phyloP scores from a whole-genome alignment of 1,140 invertebrate species.

The Caenorhabditis tropicalis region DNA sequence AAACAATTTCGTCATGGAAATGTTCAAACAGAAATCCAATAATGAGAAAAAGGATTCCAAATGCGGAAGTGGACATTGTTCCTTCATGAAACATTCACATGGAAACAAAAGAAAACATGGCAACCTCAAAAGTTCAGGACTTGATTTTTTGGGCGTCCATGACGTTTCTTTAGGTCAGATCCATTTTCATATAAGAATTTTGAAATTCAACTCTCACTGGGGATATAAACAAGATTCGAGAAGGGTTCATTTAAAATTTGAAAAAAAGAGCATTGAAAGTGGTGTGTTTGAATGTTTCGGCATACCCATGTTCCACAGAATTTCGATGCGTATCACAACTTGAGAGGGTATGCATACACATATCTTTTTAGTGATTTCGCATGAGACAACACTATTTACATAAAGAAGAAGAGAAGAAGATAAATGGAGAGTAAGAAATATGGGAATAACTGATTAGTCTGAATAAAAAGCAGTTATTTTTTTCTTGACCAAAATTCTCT shows the following conservation, averaged over 20 bases:
- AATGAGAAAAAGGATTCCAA: no score
- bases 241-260: neutral
- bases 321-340: slow-evolving; percentile 28
- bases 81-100: neutral
- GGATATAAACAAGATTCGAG: neutral
- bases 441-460: neutral
- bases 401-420: slow-evolving; percentile 6
- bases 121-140: neutral
- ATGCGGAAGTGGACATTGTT: neutral
- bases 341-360: slow-evolving; percentile 16
- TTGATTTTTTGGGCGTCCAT: neutral
- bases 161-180: no score
- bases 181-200: no score
- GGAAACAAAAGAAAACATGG: neutral
- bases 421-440: neutral
- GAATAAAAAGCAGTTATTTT: neutral
- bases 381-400: slow-evolving; percentile 35
- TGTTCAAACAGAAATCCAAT: no score
- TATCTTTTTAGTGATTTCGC: slow-evolving; percentile 38
- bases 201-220: neutral
- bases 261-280: neutral
- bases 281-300: slow-evolving; percentile 15
- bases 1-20: no score
- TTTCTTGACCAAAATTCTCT: neutral
- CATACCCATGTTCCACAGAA: slow-evolving; percentile 40